A percentile compares a stretch with the other conserved stretches of the same genome.
These are phyloP conservation scores for Euclidia mi DNA, from an alignment of 2,888 invertebrate genomes.

Conservation along the genomic window DNA sequence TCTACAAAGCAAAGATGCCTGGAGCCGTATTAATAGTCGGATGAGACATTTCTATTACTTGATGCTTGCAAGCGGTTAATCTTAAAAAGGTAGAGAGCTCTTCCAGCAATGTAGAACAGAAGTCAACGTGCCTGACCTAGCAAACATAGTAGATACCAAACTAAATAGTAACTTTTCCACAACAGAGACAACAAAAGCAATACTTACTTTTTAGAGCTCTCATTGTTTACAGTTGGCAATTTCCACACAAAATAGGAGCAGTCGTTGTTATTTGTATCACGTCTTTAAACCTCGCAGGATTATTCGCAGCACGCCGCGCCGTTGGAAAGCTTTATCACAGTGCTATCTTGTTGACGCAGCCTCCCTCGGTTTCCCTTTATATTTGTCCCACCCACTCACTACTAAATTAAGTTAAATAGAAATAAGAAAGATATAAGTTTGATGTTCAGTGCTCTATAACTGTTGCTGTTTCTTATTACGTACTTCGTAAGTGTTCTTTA, in stretches of 20 bases:
- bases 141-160: no score
- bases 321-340: slow-evolving; percentile 61
- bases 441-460: neutral
- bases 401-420: slow-evolving; percentile 34
- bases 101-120: no score
- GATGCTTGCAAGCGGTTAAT: no score
- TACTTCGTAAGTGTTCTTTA: no score
- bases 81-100: no score
- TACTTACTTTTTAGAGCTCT: neutral
- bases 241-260: slow-evolving; percentile 42
- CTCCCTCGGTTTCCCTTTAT: slow-evolving; percentile 25
- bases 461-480: no score
- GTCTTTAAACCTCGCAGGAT: slow-evolving; percentile 54
- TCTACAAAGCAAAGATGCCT: no score
- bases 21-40: no score
- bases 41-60: no score
- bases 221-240: slow-evolving; percentile 47
- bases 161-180: no score
- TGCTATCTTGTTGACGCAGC: slow-evolving; percentile 58
- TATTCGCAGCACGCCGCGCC: slow-evolving; percentile 64
- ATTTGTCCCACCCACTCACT: slow-evolving; percentile 30
- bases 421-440: slow-evolving; percentile 24
- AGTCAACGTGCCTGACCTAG: no score
- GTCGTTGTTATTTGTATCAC: slow-evolving; percentile 55
- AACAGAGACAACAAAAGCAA: no score